phyloP scores from a whole-genome alignment of 2,888 invertebrate species.

The Erebia aethiops region DNA sequence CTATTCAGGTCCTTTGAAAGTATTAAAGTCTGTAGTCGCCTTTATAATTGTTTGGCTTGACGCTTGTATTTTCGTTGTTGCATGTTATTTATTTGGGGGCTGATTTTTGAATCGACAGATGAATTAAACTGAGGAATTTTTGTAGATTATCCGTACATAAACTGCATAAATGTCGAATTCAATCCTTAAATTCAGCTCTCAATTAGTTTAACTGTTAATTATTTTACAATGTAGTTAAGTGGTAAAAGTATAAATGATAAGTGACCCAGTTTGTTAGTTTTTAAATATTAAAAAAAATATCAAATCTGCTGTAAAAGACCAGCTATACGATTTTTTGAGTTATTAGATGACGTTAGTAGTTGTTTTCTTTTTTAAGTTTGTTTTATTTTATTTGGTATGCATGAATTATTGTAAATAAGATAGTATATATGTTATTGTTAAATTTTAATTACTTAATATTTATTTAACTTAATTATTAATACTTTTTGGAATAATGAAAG shows the following conservation, averaged over 20 bases:
- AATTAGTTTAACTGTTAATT: too few relatives aligned
- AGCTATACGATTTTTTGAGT: background rate
- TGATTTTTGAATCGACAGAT: background rate
- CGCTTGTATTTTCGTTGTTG: conserved; percentile 29
- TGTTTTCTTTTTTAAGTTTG: background rate
- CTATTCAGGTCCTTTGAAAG: conserved; percentile 70
- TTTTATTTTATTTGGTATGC: background rate
- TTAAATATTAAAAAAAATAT: background rate
- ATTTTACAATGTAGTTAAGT: too few relatives aligned
- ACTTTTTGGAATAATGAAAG: too few relatives aligned
- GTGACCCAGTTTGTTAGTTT: too few relatives aligned
- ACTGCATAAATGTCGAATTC: too few relatives aligned
- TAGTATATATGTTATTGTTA: too few relatives aligned
- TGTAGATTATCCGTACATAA: background rate
- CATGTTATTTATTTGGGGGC: conserved; percentile 26
- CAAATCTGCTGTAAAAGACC: background rate
- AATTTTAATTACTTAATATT: too few relatives aligned
- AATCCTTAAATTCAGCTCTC: too few relatives aligned
- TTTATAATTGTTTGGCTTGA: conserved; percentile 42
- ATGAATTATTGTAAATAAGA: background rate
- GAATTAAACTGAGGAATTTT: background rate
- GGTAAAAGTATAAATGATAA: too few relatives aligned
- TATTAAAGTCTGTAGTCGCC: conserved; percentile 66
- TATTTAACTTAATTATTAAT: too few relatives aligned
- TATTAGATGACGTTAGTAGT: background rate